A percentile compares a stretch with the other conserved stretches of the same genome.
phyloP scores from a whole-genome alignment of 2,888 invertebrate genomes.

The Pristionchus entomophagus region DNA sequence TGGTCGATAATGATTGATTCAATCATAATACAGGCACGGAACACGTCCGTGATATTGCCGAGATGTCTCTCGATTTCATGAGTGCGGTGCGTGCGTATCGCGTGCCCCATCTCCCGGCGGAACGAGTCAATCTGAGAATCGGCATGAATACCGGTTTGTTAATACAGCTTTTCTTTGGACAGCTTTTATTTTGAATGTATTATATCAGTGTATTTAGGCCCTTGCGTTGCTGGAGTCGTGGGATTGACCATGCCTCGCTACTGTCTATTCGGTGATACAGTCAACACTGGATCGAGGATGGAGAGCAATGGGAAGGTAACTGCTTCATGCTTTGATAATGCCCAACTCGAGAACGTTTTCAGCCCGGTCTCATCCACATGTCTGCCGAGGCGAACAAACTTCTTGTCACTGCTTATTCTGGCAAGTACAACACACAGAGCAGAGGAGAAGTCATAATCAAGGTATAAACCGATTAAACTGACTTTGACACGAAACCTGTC shows the following conservation, averaged over 20 bases:
- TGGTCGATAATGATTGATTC: too few species aligned
- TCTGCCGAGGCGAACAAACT: conserved; percentile 64
- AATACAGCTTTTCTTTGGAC: background rate
- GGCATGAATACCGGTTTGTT: conserved; percentile 70
- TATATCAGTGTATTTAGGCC: background rate
- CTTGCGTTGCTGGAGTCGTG: conserved; percentile 56
- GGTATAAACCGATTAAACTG: conserved; percentile 47
- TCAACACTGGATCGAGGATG: conserved; percentile 72
- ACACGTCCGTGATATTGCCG: conserved; percentile 61
- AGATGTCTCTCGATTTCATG: conserved; percentile 68
- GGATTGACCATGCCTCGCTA: conserved; percentile 67
- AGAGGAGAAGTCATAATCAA: conserved; percentile 73
- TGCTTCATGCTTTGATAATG: too few species aligned
- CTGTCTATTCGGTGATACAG: conserved; percentile 71
- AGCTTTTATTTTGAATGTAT: too few species aligned
- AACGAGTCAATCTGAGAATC: conserved; percentile 68
- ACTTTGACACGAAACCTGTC: background rate
- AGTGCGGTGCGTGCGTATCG: conserved; percentile 54
- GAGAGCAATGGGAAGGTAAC: conserved; percentile 64
- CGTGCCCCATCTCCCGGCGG: conserved; percentile 68
- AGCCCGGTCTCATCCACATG: conserved; percentile 61
- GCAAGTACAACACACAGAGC: conserved; percentile 66
- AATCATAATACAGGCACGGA: background rate
- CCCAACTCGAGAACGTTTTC: background rate
- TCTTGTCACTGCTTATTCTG: conserved; percentile 61